Conservation (phyloP, 2,797 vertebrate genomes). For the Knipowitschia caucasica region DNA sequence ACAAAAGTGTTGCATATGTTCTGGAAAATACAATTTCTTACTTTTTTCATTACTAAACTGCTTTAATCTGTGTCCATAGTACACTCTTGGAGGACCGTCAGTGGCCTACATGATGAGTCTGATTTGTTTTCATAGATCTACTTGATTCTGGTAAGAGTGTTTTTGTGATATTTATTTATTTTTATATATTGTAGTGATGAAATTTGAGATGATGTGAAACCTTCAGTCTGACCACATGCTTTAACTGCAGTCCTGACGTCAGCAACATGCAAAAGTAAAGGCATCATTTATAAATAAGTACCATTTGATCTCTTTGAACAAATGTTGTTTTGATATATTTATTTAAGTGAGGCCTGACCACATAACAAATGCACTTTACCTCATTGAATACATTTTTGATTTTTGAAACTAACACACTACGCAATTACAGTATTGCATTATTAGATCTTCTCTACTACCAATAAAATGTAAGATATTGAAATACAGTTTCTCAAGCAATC, state of each 20-base stretch:
- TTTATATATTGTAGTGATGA: no score
- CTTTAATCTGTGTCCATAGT: not conserved
- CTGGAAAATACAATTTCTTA: not conserved
- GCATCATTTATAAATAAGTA: not conserved
- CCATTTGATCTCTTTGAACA: not conserved
- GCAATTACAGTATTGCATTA: no score
- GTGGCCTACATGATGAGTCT: not conserved
- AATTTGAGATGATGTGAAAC: not conserved
- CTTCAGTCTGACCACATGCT: not conserved
- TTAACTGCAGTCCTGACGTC: not conserved
- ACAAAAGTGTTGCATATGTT: not conserved
- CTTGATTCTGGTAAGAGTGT: not conserved
- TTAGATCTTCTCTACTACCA: no score
- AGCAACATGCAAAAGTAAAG: not conserved
- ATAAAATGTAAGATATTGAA: no score
- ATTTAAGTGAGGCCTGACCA: no score
- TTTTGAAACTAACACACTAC: no score
- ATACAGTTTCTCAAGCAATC: no score
- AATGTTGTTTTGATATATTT: no score
- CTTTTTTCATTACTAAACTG: not conserved
- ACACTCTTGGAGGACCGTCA: not conserved
- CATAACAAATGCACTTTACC: no score
- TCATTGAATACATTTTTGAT: no score
- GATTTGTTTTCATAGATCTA: not conserved
- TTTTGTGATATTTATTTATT: not conserved